Conservation (phyloP, 1,140 invertebrate genomes). For the Mercenaria mercenaria region DNA sequence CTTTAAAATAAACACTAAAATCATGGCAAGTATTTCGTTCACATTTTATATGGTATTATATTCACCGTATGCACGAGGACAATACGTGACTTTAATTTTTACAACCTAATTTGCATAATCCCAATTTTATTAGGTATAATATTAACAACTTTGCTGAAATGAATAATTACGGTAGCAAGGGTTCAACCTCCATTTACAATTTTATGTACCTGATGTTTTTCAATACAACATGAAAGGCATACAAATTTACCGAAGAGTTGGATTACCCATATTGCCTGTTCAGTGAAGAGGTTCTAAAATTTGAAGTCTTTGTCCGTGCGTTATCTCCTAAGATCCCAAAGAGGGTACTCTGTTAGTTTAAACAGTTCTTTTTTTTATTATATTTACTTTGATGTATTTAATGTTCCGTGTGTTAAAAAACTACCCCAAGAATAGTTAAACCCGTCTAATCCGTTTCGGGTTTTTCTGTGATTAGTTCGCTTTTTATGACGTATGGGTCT, state of each 20-base stretch:
- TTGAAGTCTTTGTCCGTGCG: slow-evolving; percentile 36
- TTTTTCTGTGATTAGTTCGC: not conserved
- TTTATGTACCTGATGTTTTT: slow-evolving; percentile 21
- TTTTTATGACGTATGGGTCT: not conserved
- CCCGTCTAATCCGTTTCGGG: not conserved
- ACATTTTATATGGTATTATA: not conserved
- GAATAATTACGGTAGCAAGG: not conserved
- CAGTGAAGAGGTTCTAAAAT: not conserved
- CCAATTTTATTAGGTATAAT: slow-evolving; percentile 57
- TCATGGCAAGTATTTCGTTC: not conserved
- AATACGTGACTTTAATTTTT: slow-evolving; percentile 39
- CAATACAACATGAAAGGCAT: not conserved
- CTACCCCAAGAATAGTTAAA: not conserved
- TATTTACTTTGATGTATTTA: slow-evolving; percentile 37
- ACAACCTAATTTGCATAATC: slow-evolving; percentile 57
- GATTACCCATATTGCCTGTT: not conserved
- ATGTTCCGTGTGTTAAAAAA: slow-evolving; percentile 14
- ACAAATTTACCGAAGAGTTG: not conserved
- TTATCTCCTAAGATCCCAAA: not conserved
- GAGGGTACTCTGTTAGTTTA: not conserved
- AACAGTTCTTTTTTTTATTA: not conserved
- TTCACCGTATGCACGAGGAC: slow-evolving; percentile 25
- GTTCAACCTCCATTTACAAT: slow-evolving; percentile 19
- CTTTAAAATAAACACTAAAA: not conserved
- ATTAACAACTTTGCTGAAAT: slow-evolving; percentile 39